phyloP scores from a whole-genome alignment of 2,888 invertebrate genomes.

The Mesochorus sp. region DNA sequence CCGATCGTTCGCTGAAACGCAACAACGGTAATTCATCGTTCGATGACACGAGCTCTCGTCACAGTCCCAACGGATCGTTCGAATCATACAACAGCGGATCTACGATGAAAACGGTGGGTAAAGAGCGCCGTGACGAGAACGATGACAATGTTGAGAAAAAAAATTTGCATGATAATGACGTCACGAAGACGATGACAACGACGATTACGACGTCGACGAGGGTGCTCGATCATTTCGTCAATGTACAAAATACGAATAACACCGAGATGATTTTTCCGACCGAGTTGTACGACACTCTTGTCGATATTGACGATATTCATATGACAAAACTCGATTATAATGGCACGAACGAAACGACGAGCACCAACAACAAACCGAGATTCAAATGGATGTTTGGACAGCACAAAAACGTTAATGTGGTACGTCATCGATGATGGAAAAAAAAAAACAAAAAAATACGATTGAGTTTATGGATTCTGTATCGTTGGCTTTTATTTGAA shows the following conservation, averaged over 20 bases:
- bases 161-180: conserved; percentile 36
- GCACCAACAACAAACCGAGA: conserved; percentile 72
- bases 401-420: conserved; percentile 83
- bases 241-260: conserved; percentile 65
- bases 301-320: conserved; percentile 46
- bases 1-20: conserved; percentile 66
- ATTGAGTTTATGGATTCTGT: not conserved
- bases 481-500: not conserved
- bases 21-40: conserved; percentile 68
- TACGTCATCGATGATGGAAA: conserved; percentile 68
- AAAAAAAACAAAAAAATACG: not conserved
- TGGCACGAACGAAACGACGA: conserved; percentile 46
- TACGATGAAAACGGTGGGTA: conserved; percentile 39
- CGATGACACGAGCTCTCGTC: conserved; percentile 57
- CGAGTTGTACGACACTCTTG: conserved; percentile 61
- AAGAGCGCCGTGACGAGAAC: conserved; percentile 25
- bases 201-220: not conserved
- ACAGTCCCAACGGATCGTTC: conserved; percentile 50
- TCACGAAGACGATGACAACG: conserved; percentile 9
- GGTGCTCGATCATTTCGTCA: conserved; percentile 53
- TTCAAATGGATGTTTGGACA: conserved; percentile 84
- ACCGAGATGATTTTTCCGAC: conserved; percentile 67
- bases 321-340: conserved; percentile 40
- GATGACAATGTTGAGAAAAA: not conserved
- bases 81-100: conserved; percentile 46